Base-by-base conservation (phyloP, 2,888 invertebrate species). In the Luffia ferchaultella region DNA sequence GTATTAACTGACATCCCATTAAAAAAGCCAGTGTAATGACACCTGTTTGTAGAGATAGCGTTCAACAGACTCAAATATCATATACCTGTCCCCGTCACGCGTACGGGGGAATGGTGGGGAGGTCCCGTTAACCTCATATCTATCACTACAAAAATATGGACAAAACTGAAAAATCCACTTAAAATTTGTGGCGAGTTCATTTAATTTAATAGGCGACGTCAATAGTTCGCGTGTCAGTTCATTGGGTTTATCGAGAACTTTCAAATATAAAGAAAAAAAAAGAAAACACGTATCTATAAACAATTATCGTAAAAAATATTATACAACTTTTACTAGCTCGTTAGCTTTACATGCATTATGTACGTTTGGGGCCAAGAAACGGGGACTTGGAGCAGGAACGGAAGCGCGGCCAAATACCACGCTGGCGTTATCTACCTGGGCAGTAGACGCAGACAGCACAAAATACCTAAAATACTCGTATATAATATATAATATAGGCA, bases 241-340 rank as follows among this genome's bases (percentile, higher is more conserved):
- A 30, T 30, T 30, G 30, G 30, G 30, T 30, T 7, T 30, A n/a
- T n/a, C n/a, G n/a, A 30, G 30, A 30, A 30, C 30, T 30, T 30
- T 30, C 30, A 30, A 30, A 30, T 30, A 30, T 30, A 3, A 30
- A 30, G 30, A 30, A 30, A 30, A 30, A n/a, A n/a, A 30, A 30
- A 3, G 30, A 30, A 30, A 30, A 30, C 30, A 7, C 30, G 12
- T 30, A 30, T 7, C 30, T 30, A 67, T 69, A 69, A 71, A 71
- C 69, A 70, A 66, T 62, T 67, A 68, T 63, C 59, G 64, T 69
- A 65, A 68, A 72, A 55, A 73, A 73, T 73, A 71, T 70, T 60
- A 67, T 75, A 75, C 71, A 72, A 67, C 70, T 67, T 70, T 68
- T 57, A 68, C 67, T 72, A 70, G 65, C 64, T 58, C 64, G 67